Evolutionary conservation across 2,113 vertebrate genomes (phyloP).

Genomic region (Macroglossus sobrinus): DNA sequence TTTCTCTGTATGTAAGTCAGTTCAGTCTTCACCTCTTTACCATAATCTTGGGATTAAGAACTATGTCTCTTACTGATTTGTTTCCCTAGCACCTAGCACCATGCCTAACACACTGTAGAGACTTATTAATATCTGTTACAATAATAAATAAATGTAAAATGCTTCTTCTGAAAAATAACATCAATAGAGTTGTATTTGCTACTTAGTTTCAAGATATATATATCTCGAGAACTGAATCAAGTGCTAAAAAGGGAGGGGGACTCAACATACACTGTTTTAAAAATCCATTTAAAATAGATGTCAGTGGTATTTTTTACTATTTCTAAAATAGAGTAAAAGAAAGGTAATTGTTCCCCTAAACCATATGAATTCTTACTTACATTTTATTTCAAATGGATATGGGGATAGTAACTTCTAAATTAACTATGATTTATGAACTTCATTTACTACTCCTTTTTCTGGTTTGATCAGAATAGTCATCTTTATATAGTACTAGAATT

Average conservation of each 20-base stretch:
- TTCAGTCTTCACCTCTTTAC: background rate
- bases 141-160: conserved; percentile 40
- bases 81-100: background rate
- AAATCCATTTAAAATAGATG: conserved; percentile 72
- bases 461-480: conserved; percentile 47
- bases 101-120: background rate
- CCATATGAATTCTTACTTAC: conserved; percentile 59
- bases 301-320: conserved; percentile 72
- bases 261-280: conserved; percentile 67
- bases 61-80: background rate
- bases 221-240: conserved; percentile 59
- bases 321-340: conserved; percentile 73
- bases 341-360: conserved; percentile 65
- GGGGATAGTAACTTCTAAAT: conserved; percentile 68
- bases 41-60: background rate
- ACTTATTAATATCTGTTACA: background rate
- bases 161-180: background rate
- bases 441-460: conserved; percentile 61
- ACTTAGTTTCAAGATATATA: conserved; percentile 55
- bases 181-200: conserved; percentile 37
- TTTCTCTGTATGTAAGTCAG: background rate
- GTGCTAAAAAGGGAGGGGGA: conserved; percentile 56
- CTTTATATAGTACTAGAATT: background rate
- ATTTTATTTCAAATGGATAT: conserved; percentile 71
- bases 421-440: conserved; percentile 61